Percentiles rank a stretch among this genome's conserved stretches.
Evolutionary conservation across 2,888 invertebrate species (phyloP).

Genomic region (Drymonia ruficornis): DNA sequence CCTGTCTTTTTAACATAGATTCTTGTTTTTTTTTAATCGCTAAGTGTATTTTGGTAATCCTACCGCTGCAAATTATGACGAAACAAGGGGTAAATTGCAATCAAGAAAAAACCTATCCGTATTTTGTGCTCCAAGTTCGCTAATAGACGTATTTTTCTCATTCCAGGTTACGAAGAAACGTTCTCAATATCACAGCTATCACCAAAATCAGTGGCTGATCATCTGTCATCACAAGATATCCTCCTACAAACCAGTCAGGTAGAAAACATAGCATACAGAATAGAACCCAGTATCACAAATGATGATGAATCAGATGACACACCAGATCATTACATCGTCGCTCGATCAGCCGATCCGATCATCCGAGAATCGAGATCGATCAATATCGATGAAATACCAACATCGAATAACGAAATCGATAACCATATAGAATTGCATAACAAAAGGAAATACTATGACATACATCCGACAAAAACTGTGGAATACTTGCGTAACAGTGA

Average conservation of each 20-base stretch:
- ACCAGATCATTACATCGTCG: constrained; percentile 71
- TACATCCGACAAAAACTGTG: constrained; percentile 84
- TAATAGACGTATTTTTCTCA: constrained; percentile 3
- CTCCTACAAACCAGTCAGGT: constrained; percentile 65
- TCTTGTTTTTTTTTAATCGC: too few relatives aligned
- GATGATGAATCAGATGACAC: constrained; percentile 38
- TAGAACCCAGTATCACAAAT: constrained; percentile 68
- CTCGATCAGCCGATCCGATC: constrained; percentile 82
- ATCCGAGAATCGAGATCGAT: constrained; percentile 79
- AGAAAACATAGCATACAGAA: constrained; percentile 64
- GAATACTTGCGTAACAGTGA: constrained; percentile 56
- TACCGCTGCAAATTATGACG: too few relatives aligned
- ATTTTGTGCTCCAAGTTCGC: too few relatives aligned
- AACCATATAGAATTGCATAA: constrained; percentile 82
- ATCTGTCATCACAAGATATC: constrained; percentile 45
- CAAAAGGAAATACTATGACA: constrained; percentile 79
- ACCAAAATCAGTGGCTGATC: constrained; percentile 84
- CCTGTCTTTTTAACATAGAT: too few relatives aligned
- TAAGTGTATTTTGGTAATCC: too few relatives aligned
- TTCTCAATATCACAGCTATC: constrained; percentile 88
- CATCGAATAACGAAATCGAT: constrained; percentile 84
- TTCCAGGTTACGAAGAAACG: constrained; percentile 83
- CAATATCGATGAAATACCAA: constrained; percentile 78
- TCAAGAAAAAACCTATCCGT: too few relatives aligned
- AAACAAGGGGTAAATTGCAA: too few relatives aligned